Evolutionary conservation across 2,113 vertebrate genomes (phyloP).

Genomic region (Perca fluviatilis): DNA sequence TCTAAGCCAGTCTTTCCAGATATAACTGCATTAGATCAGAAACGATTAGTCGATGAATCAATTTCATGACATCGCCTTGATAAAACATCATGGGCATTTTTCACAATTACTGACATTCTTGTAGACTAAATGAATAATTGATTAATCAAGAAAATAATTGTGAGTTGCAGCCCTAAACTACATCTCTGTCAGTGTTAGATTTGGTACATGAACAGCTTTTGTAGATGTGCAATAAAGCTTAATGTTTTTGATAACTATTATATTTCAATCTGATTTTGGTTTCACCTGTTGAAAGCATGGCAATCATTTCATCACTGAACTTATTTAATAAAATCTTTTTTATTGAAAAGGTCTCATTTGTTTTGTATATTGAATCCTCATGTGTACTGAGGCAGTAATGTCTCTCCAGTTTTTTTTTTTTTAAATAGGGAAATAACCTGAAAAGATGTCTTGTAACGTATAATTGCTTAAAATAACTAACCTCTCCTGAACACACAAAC

Average conservation of each 20-base stretch:
- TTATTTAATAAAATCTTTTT: conserved; percentile 55
- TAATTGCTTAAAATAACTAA: neutral
- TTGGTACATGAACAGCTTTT: conserved; percentile 4
- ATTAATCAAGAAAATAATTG: neutral
- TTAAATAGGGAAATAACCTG: neutral
- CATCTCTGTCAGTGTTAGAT: neutral
- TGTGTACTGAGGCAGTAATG: neutral
- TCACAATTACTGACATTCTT: neutral
- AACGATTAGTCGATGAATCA: neutral
- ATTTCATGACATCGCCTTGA: too few species aligned
- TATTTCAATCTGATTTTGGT: neutral
- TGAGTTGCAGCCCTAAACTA: neutral
- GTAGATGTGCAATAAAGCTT: neutral
- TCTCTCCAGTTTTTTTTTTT: neutral
- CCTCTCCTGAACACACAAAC: neutral
- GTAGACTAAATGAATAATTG: neutral
- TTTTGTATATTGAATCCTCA: neutral
- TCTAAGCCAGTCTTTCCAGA: neutral
- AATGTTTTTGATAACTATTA: neutral
- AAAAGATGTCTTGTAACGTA: neutral
- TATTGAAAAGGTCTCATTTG: neutral
- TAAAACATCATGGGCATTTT: neutral
- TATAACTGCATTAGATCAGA: neutral
- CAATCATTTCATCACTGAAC: neutral
- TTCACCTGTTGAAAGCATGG: neutral